Evolutionary conservation across 2,797 vertebrate genomes (phyloP), one percentile per base, ranked within the genome.

Genomic region (Paguma larvata): DNA sequence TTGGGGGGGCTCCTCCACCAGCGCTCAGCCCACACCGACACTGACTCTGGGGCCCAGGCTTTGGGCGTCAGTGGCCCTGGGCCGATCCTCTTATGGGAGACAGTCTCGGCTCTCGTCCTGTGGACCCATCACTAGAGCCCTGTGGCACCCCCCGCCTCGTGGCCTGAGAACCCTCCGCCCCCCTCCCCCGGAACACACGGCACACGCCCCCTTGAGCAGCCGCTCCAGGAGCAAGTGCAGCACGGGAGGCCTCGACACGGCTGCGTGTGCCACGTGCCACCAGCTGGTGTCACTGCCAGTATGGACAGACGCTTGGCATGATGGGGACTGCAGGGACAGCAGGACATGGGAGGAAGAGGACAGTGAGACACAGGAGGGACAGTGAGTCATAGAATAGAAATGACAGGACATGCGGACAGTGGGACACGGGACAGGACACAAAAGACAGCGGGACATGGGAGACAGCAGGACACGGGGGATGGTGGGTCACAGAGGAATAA

Each of bases 221-320:
- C 41, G 1, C 25, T 9, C 25, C 0, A 16, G 44, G 72, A 30
- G 44, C 4, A 30, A 2, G 10, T 4, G 1, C 27, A 3, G 4
- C 72, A 10, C 72, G 10, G 72, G 25, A 46, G 27, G 23, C 15
- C 3, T 18, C 4, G 7, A 75, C 41, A 16, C 41, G 7, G 25
- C 41, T 5, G 41, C 15, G 3, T 7, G 12, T 1, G 2, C 23
- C 70, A 3, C 6, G 2, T 44, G 6, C 38, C 8, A 2, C 23
- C 23, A 2, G 3, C 38, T 6, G 6, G 13, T 0, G 6, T 32
- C 72, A 2, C 14, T 9, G 25, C 46, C 25, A 46, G 4, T 15
- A 3, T 8, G 44, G 27, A 27, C 14, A 30, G 41, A 10, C 15
- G 1, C 44, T 8, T 41, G 41, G 72, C 25, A 18, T 13, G 6